These are phyloP conservation scores for Porites rus DNA, from an alignment of 92 coral and sea anemone genomes.

Conservation along the genomic window DNA sequence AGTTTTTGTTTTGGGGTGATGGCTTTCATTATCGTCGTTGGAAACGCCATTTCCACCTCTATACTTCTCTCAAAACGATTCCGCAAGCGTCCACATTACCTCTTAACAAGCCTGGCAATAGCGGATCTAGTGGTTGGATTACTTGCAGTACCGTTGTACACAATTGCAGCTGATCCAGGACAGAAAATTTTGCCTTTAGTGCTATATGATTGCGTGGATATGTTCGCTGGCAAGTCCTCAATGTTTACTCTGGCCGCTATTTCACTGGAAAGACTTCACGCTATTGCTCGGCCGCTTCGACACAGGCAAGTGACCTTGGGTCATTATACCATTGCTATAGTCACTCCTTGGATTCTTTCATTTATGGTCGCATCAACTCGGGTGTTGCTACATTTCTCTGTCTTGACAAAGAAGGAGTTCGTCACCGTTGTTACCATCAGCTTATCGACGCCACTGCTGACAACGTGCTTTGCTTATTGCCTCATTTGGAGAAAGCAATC, in stretches of 20 bases:
- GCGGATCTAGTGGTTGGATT: constrained; percentile 73
- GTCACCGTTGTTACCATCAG: not conserved
- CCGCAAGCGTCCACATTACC: constrained; percentile 59
- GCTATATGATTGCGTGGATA: constrained; percentile 42
- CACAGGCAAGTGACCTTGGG: constrained; percentile 38
- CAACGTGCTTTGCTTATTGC: not conserved
- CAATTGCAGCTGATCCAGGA: not conserved
- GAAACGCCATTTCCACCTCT: constrained; percentile 47
- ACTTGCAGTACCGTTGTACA: constrained; percentile 57
- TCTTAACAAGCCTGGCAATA: constrained; percentile 63
- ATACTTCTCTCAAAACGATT: constrained; percentile 46
- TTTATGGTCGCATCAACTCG: constrained; percentile 11
- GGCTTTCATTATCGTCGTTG: constrained; percentile 41
- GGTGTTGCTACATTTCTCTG: not conserved
- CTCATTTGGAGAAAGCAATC: not conserved
- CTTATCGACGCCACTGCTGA: constrained; percentile 14
- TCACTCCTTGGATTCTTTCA: constrained; percentile 53
- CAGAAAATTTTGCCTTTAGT: not conserved
- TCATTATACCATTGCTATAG: constrained; percentile 38
- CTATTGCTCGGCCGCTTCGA: constrained; percentile 59
- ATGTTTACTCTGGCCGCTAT: constrained; percentile 60
- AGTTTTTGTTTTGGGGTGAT: constrained; percentile 48
- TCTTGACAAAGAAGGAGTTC: not conserved
- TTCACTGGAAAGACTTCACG: constrained; percentile 62
- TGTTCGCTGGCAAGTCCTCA: constrained; percentile 66